phyloP scores from a whole-genome alignment of 2,113 vertebrate species.

The Paramormyrops kingsleyae region DNA sequence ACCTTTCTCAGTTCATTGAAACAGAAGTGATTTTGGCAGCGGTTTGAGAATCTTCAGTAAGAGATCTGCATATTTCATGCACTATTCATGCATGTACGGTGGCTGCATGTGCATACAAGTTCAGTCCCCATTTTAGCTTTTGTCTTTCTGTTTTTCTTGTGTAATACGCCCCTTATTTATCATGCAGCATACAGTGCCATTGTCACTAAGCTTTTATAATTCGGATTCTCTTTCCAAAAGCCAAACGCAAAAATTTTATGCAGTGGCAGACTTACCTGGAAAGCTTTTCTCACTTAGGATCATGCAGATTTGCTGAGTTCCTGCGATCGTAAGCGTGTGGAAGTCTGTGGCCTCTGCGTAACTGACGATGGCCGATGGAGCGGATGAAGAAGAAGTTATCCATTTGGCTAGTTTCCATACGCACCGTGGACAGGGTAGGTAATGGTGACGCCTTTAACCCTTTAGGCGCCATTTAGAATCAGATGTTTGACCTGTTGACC shows the following conservation, averaged over 20 bases:
- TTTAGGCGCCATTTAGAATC: neutral
- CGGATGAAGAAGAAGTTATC: conserved; percentile 75
- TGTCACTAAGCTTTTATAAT: neutral
- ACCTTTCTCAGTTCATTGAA: neutral
- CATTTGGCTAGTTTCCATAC: conserved; percentile 75
- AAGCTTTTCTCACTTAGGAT: neutral
- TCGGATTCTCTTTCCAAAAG: neutral
- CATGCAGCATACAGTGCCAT: neutral
- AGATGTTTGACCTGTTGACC: neutral
- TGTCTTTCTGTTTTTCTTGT: neutral
- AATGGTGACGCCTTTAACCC: neutral
- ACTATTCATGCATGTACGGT: neutral
- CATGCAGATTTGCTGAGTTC: conserved; percentile 12
- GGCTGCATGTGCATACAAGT: neutral
- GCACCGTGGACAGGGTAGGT: conserved; percentile 74
- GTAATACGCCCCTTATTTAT: neutral
- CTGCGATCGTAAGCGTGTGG: conserved; percentile 31
- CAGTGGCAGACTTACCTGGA: neutral
- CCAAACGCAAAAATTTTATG: neutral
- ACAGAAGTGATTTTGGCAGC: neutral
- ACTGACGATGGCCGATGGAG: conserved; percentile 77
- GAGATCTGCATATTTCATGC: neutral
- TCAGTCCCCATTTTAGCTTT: neutral
- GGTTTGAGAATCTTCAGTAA: neutral
- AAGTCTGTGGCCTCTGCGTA: conserved; percentile 33